Conservation (phyloP, 2,888 invertebrate genomes). For the Platycheirus albimanus region DNA sequence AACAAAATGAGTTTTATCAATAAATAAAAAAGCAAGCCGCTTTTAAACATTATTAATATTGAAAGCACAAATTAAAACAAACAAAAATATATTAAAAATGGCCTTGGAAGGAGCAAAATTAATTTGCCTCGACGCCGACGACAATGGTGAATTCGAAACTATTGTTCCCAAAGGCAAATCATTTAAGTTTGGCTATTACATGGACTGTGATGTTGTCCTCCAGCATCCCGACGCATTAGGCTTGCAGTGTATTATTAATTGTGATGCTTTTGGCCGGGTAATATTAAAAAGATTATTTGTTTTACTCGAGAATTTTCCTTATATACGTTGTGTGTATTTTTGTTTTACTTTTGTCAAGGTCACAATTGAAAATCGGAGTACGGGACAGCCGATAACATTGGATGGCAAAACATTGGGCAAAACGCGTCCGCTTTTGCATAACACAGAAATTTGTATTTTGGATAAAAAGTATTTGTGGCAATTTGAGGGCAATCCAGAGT, state of each 20-base stretch:
- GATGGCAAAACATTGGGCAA: constrained; percentile 77
- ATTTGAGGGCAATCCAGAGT: constrained; percentile 66
- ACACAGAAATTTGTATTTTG: constrained; percentile 78
- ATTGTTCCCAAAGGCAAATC: constrained; percentile 78
- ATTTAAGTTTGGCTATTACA: constrained; percentile 79
- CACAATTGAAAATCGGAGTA: constrained; percentile 79
- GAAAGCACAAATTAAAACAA: neutral
- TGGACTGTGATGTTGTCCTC: constrained; percentile 79
- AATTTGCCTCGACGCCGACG: constrained; percentile 76
- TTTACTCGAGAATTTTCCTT: too few species aligned
- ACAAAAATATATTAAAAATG: constrained; percentile 75
- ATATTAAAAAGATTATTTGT: too few species aligned
- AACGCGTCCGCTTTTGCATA: constrained; percentile 78
- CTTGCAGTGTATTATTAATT: constrained; percentile 80
- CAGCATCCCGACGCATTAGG: constrained; percentile 77
- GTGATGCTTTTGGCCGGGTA: constrained; percentile 81
- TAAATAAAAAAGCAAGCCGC: neutral
- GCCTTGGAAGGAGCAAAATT: constrained; percentile 80
- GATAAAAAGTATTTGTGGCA: constrained; percentile 79
- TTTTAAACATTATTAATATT: neutral
- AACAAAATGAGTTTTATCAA: neutral
- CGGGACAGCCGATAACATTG: constrained; percentile 77
- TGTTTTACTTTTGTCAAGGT: constrained; percentile 76
- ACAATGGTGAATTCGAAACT: constrained; percentile 52
- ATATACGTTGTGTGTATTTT: too few species aligned